These are phyloP conservation scores for Lamproptera curius DNA, from an alignment of 2,888 invertebrate species.

Conservation along the genomic window DNA sequence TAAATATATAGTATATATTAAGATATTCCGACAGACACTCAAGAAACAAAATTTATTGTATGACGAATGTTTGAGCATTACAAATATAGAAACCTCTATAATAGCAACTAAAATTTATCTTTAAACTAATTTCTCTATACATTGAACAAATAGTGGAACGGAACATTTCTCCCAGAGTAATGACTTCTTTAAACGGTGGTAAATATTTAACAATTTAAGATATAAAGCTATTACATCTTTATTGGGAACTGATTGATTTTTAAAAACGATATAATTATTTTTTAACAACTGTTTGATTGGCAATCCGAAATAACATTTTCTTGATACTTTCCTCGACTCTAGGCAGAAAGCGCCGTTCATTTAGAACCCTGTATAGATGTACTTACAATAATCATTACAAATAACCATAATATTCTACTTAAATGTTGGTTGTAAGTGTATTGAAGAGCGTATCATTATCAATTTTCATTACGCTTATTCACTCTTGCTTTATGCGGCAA, in stretches of 20 bases:
- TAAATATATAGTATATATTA: too few relatives aligned
- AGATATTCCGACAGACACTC: too few relatives aligned
- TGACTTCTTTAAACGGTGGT: neutral
- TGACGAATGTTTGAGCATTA: conserved; percentile 14
- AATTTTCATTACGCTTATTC: neutral
- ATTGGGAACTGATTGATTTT: neutral
- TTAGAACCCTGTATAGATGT: conserved; percentile 5
- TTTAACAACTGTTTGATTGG: neutral
- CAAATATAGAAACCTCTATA: conserved; percentile 1
- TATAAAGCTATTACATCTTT: neutral
- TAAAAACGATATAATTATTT: neutral
- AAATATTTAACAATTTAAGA: neutral
- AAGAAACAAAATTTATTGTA: too few relatives aligned
- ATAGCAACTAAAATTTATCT: conserved; percentile 3
- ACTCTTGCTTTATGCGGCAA: neutral
- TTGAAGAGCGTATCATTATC: conserved; percentile 2
- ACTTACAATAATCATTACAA: conserved; percentile 3
- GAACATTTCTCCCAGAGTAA: neutral
- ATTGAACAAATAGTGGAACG: neutral
- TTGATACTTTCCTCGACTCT: neutral
- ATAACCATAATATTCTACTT: neutral
- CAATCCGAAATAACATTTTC: neutral
- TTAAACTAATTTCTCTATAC: conserved; percentile 5
- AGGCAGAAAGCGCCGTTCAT: neutral
- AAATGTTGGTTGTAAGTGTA: conserved; percentile 1